Conservation (phyloP, 2,797 vertebrate species). For the Amblyraja radiata region DNA sequence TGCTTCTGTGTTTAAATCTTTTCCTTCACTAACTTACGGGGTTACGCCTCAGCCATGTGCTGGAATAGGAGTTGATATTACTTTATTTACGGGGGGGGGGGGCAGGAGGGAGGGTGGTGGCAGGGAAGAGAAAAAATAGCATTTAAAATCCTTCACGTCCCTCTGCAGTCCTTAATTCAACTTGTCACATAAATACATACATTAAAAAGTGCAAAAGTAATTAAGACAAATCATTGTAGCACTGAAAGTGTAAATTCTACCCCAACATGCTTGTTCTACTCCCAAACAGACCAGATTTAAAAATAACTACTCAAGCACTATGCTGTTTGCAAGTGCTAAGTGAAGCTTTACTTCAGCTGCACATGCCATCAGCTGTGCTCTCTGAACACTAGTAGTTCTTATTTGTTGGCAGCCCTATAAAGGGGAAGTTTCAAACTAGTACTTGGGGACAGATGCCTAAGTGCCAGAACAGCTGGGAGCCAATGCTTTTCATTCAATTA, state of each 20-base stretch:
- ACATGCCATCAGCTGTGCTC: constrained; percentile 32
- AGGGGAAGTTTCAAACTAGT: neutral
- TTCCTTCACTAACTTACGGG: neutral
- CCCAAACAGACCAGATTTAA: neutral
- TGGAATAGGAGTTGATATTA: neutral
- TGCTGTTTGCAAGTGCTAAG: neutral
- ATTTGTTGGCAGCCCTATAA: constrained; percentile 17
- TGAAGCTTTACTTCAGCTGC: neutral
- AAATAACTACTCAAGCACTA: constrained; percentile 9
- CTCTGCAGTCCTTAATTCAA: neutral
- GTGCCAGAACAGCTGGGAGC: constrained; percentile 23
- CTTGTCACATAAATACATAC: neutral
- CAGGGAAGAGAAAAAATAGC: neutral
- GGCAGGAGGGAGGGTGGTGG: neutral
- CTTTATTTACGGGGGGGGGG: neutral
- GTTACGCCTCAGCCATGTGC: neutral
- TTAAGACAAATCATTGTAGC: neutral
- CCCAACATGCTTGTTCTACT: neutral
- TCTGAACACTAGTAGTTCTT: constrained; percentile 28
- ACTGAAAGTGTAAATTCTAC: neutral
- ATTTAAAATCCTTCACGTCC: neutral
- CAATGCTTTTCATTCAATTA: constrained; percentile 6
- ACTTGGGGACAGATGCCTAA: constrained; percentile 36
- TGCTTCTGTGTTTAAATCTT: neutral
- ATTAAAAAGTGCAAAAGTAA: neutral